Evolutionary conservation across 1,140 invertebrate genomes (phyloP).

Genomic region (Formica selysi): DNA sequence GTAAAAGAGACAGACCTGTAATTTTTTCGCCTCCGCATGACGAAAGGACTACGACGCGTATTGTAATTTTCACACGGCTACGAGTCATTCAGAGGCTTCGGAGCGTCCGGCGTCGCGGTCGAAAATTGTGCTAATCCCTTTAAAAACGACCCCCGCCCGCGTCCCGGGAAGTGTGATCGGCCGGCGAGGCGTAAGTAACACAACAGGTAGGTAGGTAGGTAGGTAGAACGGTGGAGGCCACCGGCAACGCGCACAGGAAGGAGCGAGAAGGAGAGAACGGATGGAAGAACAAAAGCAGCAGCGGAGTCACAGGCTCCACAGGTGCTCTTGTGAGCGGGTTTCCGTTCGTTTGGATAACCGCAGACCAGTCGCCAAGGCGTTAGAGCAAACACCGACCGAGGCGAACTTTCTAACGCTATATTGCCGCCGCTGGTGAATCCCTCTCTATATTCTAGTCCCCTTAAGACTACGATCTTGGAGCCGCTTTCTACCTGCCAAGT

Average conservation of each 20-base stretch:
- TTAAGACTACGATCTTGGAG: conserved; percentile 20
- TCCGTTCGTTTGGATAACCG: conserved; percentile 74
- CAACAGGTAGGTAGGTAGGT: conserved; percentile 75
- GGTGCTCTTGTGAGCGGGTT: conserved; percentile 77
- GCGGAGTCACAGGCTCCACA: conserved; percentile 76
- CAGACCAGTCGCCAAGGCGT: conserved; percentile 74
- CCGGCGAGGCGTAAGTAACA: conserved; percentile 71
- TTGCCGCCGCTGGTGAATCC: conserved; percentile 49
- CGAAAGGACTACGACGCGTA: conserved; percentile 58
- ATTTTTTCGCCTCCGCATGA: conserved; percentile 75
- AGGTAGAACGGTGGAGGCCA: conserved; percentile 57
- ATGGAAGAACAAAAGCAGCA: conserved; percentile 79
- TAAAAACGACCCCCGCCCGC: conserved; percentile 72
- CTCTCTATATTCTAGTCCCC: conserved; percentile 27
- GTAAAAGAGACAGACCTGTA: conserved; percentile 48
- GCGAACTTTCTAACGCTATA: conserved; percentile 78
- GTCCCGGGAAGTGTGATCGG: conserved; percentile 70
- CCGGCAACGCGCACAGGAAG: conserved; percentile 32
- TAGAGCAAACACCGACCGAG: conserved; percentile 76
- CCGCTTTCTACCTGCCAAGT: conserved; percentile 66
- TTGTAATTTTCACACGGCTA: conserved; percentile 70
- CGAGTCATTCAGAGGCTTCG: conserved; percentile 21
- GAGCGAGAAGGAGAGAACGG: conserved; percentile 31
- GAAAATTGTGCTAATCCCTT: conserved; percentile 80
- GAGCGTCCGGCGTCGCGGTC: conserved; percentile 39